Evolutionary conservation across 2,888 invertebrate species (phyloP).

Genomic region (Alloscopus bannaensis): DNA sequence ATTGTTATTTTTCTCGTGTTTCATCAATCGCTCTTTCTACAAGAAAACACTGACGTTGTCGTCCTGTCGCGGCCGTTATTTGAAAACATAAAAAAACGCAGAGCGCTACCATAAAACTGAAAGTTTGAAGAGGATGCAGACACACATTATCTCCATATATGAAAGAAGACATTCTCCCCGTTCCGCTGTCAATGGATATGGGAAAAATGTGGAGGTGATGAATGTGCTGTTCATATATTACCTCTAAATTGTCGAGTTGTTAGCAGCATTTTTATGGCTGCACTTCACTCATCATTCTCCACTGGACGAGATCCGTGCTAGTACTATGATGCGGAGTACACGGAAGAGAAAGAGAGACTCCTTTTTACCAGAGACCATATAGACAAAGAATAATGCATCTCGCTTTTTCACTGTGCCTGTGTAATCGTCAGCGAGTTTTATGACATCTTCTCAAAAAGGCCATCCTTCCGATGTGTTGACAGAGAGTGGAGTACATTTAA

Average conservation of each 20-base stretch:
- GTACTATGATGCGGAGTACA: too few species aligned
- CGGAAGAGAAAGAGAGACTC: too few species aligned
- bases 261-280: constrained; percentile 26
- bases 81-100: constrained; percentile 4
- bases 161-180: background rate
- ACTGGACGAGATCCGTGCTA: too few species aligned
- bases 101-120: background rate
- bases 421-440: constrained; percentile 8
- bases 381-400: background rate
- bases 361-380: too few species aligned
- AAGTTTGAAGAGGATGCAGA: background rate
- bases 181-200: background rate
- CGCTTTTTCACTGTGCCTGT: too few species aligned
- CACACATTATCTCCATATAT: too few species aligned
- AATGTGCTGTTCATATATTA: background rate
- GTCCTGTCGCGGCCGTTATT: background rate
- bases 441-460: constrained; percentile 6
- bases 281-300: background rate
- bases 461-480: background rate
- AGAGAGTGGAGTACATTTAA: too few species aligned
- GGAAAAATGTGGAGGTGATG: background rate
- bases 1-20: too few species aligned
- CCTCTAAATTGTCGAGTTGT: background rate
- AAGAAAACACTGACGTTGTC: background rate
- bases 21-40: too few species aligned